Conservation (phyloP, 2,888 invertebrate species). For the Spodoptera littoralis region DNA sequence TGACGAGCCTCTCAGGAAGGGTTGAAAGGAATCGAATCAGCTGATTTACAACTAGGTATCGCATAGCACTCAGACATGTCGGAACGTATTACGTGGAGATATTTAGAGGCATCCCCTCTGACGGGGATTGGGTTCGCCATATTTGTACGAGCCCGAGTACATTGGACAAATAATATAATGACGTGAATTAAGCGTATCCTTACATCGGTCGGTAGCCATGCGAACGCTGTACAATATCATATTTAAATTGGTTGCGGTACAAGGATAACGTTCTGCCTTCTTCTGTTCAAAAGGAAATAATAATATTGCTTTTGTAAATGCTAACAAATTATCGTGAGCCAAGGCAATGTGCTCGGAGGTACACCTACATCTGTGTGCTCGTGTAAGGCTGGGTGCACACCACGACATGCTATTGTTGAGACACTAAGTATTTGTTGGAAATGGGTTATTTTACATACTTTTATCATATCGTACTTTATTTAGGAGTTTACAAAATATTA, state of each 20-base stretch:
- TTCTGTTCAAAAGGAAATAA: slow-evolving; percentile 22
- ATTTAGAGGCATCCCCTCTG: slow-evolving; percentile 30
- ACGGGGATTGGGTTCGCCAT: slow-evolving; percentile 19
- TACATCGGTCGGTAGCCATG: too few species aligned
- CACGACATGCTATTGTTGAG: not conserved
- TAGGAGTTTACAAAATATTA: too few species aligned
- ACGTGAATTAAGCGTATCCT: slow-evolving; percentile 5
- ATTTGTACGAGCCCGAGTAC: not conserved
- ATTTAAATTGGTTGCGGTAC: not conserved
- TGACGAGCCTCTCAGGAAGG: slow-evolving; percentile 28
- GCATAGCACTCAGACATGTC: slow-evolving; percentile 23
- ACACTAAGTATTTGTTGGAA: too few species aligned
- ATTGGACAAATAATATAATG: slow-evolving; percentile 5
- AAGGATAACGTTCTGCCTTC: slow-evolving; percentile 14
- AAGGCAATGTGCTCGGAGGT: slow-evolving; percentile 29
- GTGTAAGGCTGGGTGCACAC: slow-evolving; percentile 19
- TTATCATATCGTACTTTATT: too few species aligned
- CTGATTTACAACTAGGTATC: slow-evolving; percentile 40
- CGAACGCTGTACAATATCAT: not conserved
- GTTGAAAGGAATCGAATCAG: slow-evolving; percentile 33
- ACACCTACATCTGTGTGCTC: slow-evolving; percentile 29
- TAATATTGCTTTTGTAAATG: slow-evolving; percentile 30
- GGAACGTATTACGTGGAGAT: slow-evolving; percentile 28
- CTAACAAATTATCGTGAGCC: slow-evolving; percentile 33
- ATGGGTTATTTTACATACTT: too few species aligned